phyloP scores from a whole-genome alignment of 2,888 invertebrate genomes.

The Hemicrepidius hirtus region DNA sequence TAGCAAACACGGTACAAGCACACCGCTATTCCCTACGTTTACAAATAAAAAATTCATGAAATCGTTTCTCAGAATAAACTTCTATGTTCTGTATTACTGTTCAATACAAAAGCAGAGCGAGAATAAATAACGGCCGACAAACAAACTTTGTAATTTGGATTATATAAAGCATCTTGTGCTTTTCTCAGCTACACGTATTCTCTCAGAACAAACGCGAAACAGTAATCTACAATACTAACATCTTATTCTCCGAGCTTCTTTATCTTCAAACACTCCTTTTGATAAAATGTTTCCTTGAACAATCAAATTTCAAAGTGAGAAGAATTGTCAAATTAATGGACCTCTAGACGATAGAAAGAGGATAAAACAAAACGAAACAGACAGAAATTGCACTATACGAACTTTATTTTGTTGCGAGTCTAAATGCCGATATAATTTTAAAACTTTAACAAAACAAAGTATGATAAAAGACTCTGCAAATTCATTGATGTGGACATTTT shows the following conservation, averaged over 20 bases:
- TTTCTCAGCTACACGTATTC: not conserved
- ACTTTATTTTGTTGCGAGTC: too few relatives aligned
- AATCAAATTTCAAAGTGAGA: conserved; percentile 18
- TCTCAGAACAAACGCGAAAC: not conserved
- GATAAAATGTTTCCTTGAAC: not conserved
- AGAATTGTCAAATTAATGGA: not conserved
- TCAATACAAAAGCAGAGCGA: too few relatives aligned
- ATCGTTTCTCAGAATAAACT: not conserved
- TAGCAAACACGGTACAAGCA: too few relatives aligned
- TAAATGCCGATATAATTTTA: too few relatives aligned
- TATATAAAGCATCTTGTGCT: not conserved
- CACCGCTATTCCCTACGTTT: too few relatives aligned
- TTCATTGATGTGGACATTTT: too few relatives aligned
- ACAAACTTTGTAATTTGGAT: not conserved
- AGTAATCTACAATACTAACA: conserved; percentile 8
- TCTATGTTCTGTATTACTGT: not conserved
- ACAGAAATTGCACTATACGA: too few relatives aligned
- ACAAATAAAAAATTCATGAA: not conserved
- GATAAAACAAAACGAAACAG: not conserved
- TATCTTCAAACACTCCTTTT: conserved; percentile 2
- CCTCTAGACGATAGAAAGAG: conserved; percentile 8
- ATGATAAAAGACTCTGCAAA: too few relatives aligned
- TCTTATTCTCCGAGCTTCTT: not conserved
- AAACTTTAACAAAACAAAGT: too few relatives aligned
- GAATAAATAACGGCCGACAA: not conserved